Conservation (phyloP, 2,797 vertebrate genomes). For the Sebastes trivittatus region DNA sequence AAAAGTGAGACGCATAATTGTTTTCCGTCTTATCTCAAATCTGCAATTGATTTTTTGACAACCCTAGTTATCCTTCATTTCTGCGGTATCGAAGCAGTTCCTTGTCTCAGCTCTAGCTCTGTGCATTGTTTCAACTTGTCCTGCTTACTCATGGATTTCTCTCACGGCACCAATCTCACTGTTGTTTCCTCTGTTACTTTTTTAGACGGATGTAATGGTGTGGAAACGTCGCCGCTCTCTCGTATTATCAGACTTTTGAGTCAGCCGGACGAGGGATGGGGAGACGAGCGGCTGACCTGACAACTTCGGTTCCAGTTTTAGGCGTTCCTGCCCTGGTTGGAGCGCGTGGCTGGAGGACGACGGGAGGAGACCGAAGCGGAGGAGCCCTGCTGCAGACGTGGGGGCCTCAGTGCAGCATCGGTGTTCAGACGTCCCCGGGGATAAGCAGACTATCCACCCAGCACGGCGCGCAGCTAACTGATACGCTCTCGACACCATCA, state of each 20-base stretch:
- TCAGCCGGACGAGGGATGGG: slow-evolving; percentile 73
- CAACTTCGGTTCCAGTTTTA: slow-evolving; percentile 81
- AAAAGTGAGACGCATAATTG: slow-evolving; percentile 6
- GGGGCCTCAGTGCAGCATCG: slow-evolving; percentile 79
- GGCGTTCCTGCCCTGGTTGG: slow-evolving; percentile 81
- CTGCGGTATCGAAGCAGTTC: slow-evolving; percentile 23
- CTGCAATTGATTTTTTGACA: slow-evolving; percentile 34
- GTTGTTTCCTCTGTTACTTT: slow-evolving; percentile 68
- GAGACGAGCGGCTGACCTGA: slow-evolving; percentile 80
- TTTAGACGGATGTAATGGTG: slow-evolving; percentile 63
- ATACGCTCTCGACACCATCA: slow-evolving; percentile 46
- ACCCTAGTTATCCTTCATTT: slow-evolving; percentile 37
- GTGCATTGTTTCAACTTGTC: slow-evolving; percentile 53
- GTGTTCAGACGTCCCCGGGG: slow-evolving; percentile 81
- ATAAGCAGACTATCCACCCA: slow-evolving; percentile 64
- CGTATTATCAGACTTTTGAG: slow-evolving; percentile 49
- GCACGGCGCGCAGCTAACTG: slow-evolving; percentile 38
- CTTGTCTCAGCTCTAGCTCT: slow-evolving; percentile 22
- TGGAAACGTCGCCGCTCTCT: slow-evolving; percentile 44
- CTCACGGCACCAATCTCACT: slow-evolving; percentile 30
- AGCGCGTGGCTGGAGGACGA: slow-evolving; percentile 76
- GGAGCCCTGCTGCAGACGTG: slow-evolving; percentile 69
- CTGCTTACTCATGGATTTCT: slow-evolving; percentile 52
- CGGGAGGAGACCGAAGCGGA: slow-evolving; percentile 58
- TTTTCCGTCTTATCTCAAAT: slow-evolving; percentile 23